Percentiles rank a stretch among this genome's conserved stretches.
Evolutionary conservation across 2,888 invertebrate genomes (phyloP).

Genomic region (Amblyjoppa proteus): DNA sequence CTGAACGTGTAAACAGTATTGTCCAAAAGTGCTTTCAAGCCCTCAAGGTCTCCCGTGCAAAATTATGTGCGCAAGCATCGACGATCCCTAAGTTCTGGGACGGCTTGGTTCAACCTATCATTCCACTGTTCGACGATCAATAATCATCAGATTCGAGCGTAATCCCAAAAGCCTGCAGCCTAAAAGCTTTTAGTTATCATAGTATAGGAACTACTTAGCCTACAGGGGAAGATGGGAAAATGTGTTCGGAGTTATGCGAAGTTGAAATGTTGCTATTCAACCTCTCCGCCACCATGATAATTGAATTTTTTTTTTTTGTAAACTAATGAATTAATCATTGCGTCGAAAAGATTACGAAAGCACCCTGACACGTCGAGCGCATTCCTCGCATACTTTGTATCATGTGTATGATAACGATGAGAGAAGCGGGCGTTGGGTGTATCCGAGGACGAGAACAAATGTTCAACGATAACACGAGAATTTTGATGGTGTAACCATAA

Average conservation of each 20-base stretch:
- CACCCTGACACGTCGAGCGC: background rate
- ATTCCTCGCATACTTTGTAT: background rate
- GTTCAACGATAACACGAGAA: constrained; percentile 59
- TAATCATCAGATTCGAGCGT: background rate
- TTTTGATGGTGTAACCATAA: constrained; percentile 54
- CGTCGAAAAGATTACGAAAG: background rate
- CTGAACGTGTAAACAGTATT: too few relatives aligned
- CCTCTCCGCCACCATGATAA: background rate
- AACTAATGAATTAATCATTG: background rate
- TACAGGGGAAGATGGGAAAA: background rate
- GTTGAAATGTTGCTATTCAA: background rate
- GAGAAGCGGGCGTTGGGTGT: constrained; percentile 1
- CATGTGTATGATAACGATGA: background rate
- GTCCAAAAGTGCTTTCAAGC: too few relatives aligned
- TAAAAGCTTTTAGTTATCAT: background rate
- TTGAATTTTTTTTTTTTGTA: background rate
- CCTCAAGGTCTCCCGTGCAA: too few relatives aligned
- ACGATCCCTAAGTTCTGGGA: too few relatives aligned
- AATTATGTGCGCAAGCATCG: too few relatives aligned
- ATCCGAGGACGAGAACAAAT: constrained; percentile 50
- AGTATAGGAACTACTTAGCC: background rate
- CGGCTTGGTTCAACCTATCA: too few relatives aligned
- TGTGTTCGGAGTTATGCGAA: background rate
- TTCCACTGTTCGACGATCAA: background rate
- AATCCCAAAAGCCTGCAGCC: background rate